phyloP scores from a whole-genome alignment of 1,140 invertebrate species.

The Orchesella cincta region DNA sequence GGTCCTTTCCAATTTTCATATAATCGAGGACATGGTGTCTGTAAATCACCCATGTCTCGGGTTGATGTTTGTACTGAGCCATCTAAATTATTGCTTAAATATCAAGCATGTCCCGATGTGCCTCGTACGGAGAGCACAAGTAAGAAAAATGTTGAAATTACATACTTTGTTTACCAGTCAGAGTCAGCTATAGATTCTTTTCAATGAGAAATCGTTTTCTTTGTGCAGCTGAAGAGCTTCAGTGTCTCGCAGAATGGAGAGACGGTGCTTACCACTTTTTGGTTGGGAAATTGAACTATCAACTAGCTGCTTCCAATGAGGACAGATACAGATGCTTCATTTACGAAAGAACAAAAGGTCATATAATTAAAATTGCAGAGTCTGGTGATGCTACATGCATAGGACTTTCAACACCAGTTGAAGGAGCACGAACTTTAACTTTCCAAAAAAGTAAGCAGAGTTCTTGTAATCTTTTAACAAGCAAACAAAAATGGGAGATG shows the following conservation, averaged over 20 bases:
- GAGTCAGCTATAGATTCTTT: not conserved
- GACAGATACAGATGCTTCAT: constrained; percentile 90
- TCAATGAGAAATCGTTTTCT: constrained; percentile 18
- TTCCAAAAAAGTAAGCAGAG: constrained; percentile 65
- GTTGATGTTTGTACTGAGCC: constrained; percentile 68
- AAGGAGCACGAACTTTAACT: constrained; percentile 74
- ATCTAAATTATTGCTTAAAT: constrained; percentile 64
- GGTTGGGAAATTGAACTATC: constrained; percentile 71
- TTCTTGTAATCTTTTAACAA: not conserved
- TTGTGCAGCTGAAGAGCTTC: constrained; percentile 76
- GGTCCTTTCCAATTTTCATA: constrained; percentile 58
- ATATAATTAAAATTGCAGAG: constrained; percentile 69
- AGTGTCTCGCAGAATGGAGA: constrained; percentile 84
- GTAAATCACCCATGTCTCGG: constrained; percentile 61
- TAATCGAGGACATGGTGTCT: constrained; percentile 56
- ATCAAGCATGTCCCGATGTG: constrained; percentile 68
- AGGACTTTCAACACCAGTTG: constrained; percentile 75
- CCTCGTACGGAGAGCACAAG: constrained; percentile 58
- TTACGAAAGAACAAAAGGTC: constrained; percentile 63
- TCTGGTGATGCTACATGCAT: constrained; percentile 86
- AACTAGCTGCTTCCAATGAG: constrained; percentile 82
- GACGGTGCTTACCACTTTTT: constrained; percentile 83
- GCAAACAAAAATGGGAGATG: too few relatives aligned
- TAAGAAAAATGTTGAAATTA: constrained; percentile 43
- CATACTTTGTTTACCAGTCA: not conserved